Conservation (phyloP, 2,113 vertebrate species). For the Cheirogaleus medius region DNA sequence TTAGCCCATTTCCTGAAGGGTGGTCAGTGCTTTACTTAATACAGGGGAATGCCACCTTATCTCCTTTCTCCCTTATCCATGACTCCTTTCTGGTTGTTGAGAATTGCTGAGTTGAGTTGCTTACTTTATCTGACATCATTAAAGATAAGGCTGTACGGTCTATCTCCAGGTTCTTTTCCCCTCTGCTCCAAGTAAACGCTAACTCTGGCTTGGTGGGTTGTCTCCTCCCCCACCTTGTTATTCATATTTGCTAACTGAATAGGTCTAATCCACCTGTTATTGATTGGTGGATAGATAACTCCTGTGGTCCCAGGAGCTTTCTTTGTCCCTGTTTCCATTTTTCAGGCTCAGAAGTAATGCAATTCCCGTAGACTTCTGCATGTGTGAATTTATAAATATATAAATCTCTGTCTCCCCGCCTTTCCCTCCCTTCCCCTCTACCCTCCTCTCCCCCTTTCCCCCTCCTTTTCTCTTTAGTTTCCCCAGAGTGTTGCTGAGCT, state of each 20-base stretch:
- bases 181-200: background rate
- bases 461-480: background rate
- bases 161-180: slow-evolving; percentile 34
- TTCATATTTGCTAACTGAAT: background rate
- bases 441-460: background rate
- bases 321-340: background rate
- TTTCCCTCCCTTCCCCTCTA: too few relatives aligned
- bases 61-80: background rate
- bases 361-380: background rate
- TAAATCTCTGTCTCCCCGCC: background rate
- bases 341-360: background rate
- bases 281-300: background rate
- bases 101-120: background rate
- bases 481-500: background rate
- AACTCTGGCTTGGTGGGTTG: background rate
- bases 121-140: slow-evolving; percentile 59
- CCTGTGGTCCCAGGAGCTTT: background rate
- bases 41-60: background rate
- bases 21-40: background rate
- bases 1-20: background rate
- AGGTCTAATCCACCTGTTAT: background rate
- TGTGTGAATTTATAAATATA: background rate
- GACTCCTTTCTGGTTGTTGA: slow-evolving; percentile 12
- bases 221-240: background rate
- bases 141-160: slow-evolving; percentile 56